phyloP scores from a whole-genome alignment of 2,113 vertebrate species.

The Capreolus pygargus region DNA sequence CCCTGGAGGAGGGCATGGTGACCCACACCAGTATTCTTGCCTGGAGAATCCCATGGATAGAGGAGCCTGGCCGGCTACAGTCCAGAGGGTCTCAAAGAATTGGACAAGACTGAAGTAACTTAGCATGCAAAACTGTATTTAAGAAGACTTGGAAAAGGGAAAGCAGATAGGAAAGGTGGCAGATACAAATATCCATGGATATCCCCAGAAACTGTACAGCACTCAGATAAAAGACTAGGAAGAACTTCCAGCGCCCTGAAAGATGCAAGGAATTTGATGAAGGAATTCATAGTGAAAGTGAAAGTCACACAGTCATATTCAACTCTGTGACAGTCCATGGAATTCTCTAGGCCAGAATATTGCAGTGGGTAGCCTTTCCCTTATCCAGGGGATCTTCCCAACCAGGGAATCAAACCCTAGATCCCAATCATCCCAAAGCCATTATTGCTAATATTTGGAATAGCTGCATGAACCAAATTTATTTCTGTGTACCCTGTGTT shows the following conservation, averaged over 20 bases:
- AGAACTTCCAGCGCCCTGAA: neutral
- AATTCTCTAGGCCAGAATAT: neutral
- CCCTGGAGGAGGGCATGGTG: neutral
- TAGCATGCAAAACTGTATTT: neutral
- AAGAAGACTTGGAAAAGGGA: neutral
- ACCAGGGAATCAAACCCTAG: neutral
- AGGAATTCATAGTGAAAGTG: neutral
- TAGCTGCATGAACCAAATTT: neutral
- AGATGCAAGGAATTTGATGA: neutral
- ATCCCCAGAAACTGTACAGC: neutral
- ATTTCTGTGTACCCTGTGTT: neutral
- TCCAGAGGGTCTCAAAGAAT: neutral
- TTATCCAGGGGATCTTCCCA: neutral
- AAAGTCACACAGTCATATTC: neutral
- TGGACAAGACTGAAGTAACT: neutral
- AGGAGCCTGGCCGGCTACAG: neutral
- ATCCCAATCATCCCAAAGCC: neutral
- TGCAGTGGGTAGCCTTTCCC: neutral
- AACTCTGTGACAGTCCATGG: neutral
- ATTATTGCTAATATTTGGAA: neutral
- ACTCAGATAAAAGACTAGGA: neutral
- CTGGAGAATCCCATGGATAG: neutral
- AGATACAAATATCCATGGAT: neutral
- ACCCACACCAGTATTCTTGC: neutral
- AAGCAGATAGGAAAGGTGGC: neutral